Percentiles rank a stretch among this genome's conserved stretches.
Conservation (phyloP, 2,888 invertebrate genomes). For the Cephus pygmeus region DNA sequence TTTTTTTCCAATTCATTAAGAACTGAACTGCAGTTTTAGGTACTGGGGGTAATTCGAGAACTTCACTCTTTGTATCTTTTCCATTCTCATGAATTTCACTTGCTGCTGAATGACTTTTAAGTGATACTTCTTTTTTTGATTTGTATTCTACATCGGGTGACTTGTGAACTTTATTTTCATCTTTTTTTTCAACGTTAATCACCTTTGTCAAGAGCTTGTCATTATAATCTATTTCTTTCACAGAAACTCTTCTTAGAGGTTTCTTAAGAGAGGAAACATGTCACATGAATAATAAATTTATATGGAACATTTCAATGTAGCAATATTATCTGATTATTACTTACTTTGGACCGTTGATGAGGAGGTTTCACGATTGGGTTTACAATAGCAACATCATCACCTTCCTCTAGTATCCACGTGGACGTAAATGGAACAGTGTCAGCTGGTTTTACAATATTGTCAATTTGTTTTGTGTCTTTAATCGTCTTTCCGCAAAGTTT, state of each 20-base stretch:
- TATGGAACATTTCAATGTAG: neutral
- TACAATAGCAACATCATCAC: slow-evolving; percentile 59
- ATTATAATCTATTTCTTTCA: slow-evolving; percentile 67
- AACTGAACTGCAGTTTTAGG: slow-evolving; percentile 78
- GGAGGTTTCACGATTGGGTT: slow-evolving; percentile 72
- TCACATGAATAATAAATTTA: neutral
- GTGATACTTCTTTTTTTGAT: slow-evolving; percentile 9
- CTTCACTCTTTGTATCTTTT: slow-evolving; percentile 14
- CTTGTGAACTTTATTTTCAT: slow-evolving; percentile 12
- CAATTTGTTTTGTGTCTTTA: slow-evolving; percentile 8
- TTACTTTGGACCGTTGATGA: slow-evolving; percentile 74
- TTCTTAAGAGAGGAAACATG: slow-evolving; percentile 64
- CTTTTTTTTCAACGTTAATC: slow-evolving; percentile 35
- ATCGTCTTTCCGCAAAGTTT: slow-evolving; percentile 26
- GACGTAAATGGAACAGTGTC: slow-evolving; percentile 34
- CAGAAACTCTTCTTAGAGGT: slow-evolving; percentile 69
- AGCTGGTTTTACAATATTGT: slow-evolving; percentile 14
- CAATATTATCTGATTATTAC: neutral
- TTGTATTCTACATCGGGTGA: neutral
- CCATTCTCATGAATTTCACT: neutral
- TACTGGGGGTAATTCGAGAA: slow-evolving; percentile 56
- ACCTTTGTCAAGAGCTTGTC: slow-evolving; percentile 21
- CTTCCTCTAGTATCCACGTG: slow-evolving; percentile 35
- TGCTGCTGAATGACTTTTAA: slow-evolving; percentile 6
- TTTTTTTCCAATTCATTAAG: slow-evolving; percentile 72